Evolutionary conservation across 2,113 vertebrate genomes (phyloP).

Genomic region (Hemiprocne comata): DNA sequence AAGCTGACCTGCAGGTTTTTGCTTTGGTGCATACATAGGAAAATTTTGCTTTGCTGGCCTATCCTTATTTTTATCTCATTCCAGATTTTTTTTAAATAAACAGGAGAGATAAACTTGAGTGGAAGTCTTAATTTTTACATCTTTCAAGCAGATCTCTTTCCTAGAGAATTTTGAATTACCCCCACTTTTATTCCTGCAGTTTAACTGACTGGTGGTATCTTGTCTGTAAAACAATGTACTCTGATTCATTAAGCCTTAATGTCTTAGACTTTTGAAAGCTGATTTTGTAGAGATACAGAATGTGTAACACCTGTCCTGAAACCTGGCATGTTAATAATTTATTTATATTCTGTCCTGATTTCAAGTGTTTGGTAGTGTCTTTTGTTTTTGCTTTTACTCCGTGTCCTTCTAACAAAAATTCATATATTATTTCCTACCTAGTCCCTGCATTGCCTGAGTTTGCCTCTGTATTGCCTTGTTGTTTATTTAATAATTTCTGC

Average conservation of each 20-base stretch:
- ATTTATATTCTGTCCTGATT: neutral
- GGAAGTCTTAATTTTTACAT: constrained; percentile 37
- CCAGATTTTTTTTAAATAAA: neutral
- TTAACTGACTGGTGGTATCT: neutral
- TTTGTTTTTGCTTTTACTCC: neutral
- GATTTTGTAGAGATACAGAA: neutral
- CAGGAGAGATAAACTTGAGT: constrained; percentile 32
- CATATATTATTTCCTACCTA: neutral
- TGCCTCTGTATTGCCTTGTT: neutral
- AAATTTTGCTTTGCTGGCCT: neutral
- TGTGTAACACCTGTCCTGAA: neutral
- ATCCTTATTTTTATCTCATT: neutral
- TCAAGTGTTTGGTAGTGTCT: neutral
- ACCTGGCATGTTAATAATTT: neutral
- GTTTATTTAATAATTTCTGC: neutral
- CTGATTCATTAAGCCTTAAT: neutral
- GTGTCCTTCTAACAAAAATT: neutral
- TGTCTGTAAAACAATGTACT: neutral
- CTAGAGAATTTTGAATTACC: constrained; percentile 30
- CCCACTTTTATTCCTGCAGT: neutral
- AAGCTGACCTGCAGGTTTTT: constrained; percentile 33
- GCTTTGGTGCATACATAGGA: neutral
- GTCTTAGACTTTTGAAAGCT: neutral
- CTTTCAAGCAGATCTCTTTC: constrained; percentile 36
- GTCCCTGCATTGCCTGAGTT: neutral